These are phyloP conservation scores for Chrysomallon squamiferum DNA, from an alignment of 1,140 invertebrate genomes.

Conservation along the genomic window DNA sequence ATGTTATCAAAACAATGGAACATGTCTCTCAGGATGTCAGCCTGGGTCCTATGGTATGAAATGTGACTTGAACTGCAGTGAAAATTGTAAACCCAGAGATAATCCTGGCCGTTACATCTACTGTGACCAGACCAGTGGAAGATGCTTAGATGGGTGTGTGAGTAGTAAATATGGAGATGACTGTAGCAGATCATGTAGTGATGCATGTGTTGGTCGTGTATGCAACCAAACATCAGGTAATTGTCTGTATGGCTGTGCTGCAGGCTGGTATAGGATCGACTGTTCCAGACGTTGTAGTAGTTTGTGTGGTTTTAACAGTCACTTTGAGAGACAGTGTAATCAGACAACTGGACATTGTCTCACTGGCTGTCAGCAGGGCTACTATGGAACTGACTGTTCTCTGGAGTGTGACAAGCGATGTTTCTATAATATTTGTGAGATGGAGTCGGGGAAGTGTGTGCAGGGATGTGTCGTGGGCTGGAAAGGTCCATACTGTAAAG, in stretches of 20 bases:
- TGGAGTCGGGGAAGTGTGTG: too few relatives aligned
- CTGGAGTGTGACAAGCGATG: too few relatives aligned
- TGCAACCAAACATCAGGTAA: neutral
- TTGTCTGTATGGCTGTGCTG: neutral
- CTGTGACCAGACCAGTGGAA: neutral
- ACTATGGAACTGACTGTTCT: too few relatives aligned
- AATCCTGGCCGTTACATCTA: neutral
- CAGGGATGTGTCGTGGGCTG: too few relatives aligned
- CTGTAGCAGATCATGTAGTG: neutral
- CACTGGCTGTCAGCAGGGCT: too few relatives aligned
- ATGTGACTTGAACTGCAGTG: neutral
- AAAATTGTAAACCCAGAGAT: neutral
- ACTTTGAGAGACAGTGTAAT: too few relatives aligned
- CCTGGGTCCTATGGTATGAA: neutral
- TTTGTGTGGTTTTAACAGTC: too few relatives aligned
- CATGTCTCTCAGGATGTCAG: neutral
- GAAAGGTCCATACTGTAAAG: too few relatives aligned
- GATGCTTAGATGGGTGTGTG: neutral
- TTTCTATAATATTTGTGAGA: too few relatives aligned
- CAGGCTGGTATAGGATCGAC: neutral
- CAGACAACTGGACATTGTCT: too few relatives aligned
- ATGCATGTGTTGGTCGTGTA: neutral
- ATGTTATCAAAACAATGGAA: neutral
- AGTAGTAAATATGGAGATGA: neutral
- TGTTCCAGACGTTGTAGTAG: too few relatives aligned